A percentile compares a stretch with the other conserved stretches of the same genome.
phyloP scores from a whole-genome alignment of 2,113 vertebrate species.

The Alaudala cheleensis region DNA sequence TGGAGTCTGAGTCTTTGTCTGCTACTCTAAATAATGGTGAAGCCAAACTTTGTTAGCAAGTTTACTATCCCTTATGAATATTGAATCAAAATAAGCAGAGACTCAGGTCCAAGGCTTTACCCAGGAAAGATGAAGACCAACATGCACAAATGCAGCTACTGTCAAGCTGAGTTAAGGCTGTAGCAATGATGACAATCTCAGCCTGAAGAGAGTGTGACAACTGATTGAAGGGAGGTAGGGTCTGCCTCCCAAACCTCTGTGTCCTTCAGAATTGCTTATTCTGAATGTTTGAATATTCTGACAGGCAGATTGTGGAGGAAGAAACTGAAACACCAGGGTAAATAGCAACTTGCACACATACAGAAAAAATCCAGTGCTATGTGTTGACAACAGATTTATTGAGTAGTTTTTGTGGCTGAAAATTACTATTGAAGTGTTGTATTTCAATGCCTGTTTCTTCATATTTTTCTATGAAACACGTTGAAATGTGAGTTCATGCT shows the following conservation, averaged over 20 bases:
- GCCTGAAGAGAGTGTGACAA: conserved; percentile 11
- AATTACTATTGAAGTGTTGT: neutral
- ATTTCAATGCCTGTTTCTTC: neutral
- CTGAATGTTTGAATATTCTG: conserved; percentile 59
- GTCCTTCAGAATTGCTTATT: conserved; percentile 51
- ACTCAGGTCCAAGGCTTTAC: neutral
- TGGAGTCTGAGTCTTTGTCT: neutral
- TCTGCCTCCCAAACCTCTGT: conserved; percentile 30
- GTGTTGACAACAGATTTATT: conserved; percentile 15
- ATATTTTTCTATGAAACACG: neutral
- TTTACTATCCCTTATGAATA: neutral
- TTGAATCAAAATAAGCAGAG: conserved; percentile 11
- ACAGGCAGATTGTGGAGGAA: conserved; percentile 42
- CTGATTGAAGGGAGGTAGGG: conserved; percentile 20
- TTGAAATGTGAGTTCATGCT: neutral
- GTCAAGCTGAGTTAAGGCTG: conserved; percentile 55
- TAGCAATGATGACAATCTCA: neutral
- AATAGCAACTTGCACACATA: neutral
- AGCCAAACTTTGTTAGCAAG: neutral
- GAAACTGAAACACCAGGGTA: conserved; percentile 2
- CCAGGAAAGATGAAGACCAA: conserved; percentile 44
- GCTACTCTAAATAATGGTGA: neutral
- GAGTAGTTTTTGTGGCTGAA: neutral
- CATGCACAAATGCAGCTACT: conserved; percentile 18
- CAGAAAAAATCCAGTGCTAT: neutral